Evolutionary conservation across 2,113 vertebrate species (phyloP), one percentile per base, ranked within the genome.

Genomic region (Alaudala cheleensis): DNA sequence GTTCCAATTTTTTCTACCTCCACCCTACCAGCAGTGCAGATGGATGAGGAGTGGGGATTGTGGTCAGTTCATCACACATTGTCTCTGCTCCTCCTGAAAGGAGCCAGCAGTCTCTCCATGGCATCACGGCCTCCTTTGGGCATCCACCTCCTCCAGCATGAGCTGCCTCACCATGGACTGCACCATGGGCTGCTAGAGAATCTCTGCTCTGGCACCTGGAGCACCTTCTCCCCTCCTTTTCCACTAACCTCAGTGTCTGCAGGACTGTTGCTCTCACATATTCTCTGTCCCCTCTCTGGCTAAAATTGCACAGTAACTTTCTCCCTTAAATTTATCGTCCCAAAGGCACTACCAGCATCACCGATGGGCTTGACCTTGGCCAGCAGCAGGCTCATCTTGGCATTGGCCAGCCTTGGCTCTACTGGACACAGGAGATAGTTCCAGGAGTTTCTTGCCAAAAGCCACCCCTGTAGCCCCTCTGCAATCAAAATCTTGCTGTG

Each of bases 11-110:
- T 92, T 25, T 89, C 34, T 66, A 9, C 15, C 5, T 44, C 24
- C 8, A 39, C 6, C 12, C 14, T 6, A 13, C 1, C 1, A 67
- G 54, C 7, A 6, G 19, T 4, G 4, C 37, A 66, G 33, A 34
- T 33, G 21, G 39, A 53, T 2, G 5, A 31, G 20, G 31, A 49
- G 24, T n/a, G 45, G 33, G 18, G 13, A 14, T 3, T 70, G 7
- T 6, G 5, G 19, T 76, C 28, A 42, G 44, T 81, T 45, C 24
- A 60, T 47, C 39, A 39, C 14, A 29, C 0, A 0, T 22, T 49
- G 26, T 53, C 11, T 33, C 37, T 72, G 18, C 40, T 4, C 7
- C 18, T 78, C 24, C 51, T 44, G 39, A 53, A 37, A 33, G 37
- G 37, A 60, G 25, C 26, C 37, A 51, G 10, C 21, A 58, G 26